Base-by-base conservation (phyloP, 2,797 vertebrate genomes). In the Psittacula echo region DNA sequence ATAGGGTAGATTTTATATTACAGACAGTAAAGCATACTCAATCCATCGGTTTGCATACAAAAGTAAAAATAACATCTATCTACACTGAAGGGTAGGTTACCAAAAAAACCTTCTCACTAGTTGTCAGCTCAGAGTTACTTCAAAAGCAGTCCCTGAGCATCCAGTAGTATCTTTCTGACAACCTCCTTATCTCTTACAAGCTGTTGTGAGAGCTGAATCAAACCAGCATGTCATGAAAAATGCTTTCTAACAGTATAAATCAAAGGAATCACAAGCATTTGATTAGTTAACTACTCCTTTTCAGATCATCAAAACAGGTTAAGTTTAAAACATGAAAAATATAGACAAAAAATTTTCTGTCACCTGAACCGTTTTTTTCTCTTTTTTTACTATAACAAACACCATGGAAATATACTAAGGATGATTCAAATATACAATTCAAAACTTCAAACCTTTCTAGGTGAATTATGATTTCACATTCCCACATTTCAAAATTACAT, bases 261-360 rank as follows among this genome's bases (percentile, higher is more conserved):
- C 97, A 97, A 95, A 96, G 89, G 83, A 71, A 89, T 87, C 91
- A 70, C 45, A 85, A 56, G 27, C 2, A 1, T 48, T 73, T 87
- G 85, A 96, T 92, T 71, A 83, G 53, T 90, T 92, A 94, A 94
- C 86, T 61, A 74, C 64, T 87, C 48, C 68, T 95, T 95, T 95
- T 93, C 94, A 96, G 89, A 89, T 89, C 45, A 75, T 68, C 72
- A 94, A 53, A 93, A 92, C 87, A 86, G 67, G 89, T 91, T 92
- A 95, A 85, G 85, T 91, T 94, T 80, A 72, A 85, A 95, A 78
- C 79, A 93, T 68, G 85, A 95, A 97, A 96, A 97, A 94, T 20
- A 84, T 23, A 45, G 34, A 78, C 54, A 64, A 42, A 82, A 54
- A 70, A 41, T 51, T 47, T 61, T 89, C 67, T 73, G 85, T 82